phyloP scores from a whole-genome alignment of 37 sponge, comb jelly and placozoan genomes.

The Halisarca cf. caerulea region DNA sequence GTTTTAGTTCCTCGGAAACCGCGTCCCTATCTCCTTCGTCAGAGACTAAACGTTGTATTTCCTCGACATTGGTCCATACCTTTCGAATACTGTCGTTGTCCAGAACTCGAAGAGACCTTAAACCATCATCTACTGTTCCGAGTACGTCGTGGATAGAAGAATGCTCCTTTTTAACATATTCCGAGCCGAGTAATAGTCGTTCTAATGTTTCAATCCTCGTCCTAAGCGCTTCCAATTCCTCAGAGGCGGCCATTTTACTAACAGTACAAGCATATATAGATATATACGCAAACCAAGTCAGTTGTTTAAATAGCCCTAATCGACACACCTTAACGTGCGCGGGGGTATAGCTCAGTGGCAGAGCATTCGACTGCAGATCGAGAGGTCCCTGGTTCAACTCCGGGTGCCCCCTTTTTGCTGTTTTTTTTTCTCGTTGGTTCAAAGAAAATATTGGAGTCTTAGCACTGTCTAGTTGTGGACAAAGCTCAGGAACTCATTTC shows the following conservation, averaged over 20 bases:
- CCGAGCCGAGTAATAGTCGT: background rate
- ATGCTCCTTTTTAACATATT: background rate
- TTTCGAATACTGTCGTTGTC: background rate
- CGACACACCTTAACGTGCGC: background rate
- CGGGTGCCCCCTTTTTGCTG: constrained; percentile 28
- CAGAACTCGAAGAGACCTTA: background rate
- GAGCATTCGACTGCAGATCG: constrained; percentile 42
- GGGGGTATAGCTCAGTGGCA: constrained; percentile 38
- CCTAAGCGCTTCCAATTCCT: background rate
- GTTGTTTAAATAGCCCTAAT: background rate
- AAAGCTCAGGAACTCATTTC: too few relatives aligned
- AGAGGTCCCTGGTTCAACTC: constrained; percentile 36
- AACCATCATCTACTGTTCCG: background rate
- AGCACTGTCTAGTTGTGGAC: too few relatives aligned
- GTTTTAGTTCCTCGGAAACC: background rate
- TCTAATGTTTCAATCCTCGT: background rate
- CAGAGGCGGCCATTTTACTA: too few relatives aligned
- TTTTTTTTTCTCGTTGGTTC: too few relatives aligned
- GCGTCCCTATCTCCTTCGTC: background rate
- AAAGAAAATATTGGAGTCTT: too few relatives aligned
- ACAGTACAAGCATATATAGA: too few relatives aligned
- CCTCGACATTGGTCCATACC: background rate
- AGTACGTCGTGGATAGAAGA: background rate
- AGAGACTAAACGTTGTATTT: background rate
- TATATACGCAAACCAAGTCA: too few relatives aligned